Evolutionary conservation across 2,797 vertebrate species (phyloP).

Genomic region (Rhinichthys osculus): DNA sequence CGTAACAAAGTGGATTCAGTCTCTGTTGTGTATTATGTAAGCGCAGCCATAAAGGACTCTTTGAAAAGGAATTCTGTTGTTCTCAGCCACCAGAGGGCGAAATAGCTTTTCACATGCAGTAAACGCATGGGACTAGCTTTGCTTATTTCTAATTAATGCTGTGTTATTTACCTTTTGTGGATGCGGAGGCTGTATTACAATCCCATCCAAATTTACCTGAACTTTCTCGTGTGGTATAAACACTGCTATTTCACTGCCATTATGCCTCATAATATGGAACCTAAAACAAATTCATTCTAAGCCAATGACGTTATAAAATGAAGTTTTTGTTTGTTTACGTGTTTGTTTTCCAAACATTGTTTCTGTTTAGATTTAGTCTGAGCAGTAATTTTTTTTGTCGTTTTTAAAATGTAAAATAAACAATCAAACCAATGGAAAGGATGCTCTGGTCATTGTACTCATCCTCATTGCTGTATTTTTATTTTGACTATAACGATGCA

Average conservation of each 20-base stretch:
- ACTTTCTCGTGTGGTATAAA: not conserved
- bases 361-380: conserved; percentile 23
- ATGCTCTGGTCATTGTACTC: not conserved
- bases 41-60: conserved; percentile 2
- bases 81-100: conserved; percentile 32
- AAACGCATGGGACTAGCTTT: not conserved
- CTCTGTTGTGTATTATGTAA: conserved; percentile 6
- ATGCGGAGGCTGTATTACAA: not conserved
- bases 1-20: not conserved
- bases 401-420: conserved; percentile 54
- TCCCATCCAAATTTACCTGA: not conserved
- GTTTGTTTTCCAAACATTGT: conserved; percentile 26
- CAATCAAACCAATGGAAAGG: not conserved
- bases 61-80: not conserved
- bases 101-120: conserved; percentile 9
- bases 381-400: not conserved
- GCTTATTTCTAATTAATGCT: conserved; percentile 8
- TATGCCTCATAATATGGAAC: conserved; percentile 43
- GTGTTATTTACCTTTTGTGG: conserved; percentile 22
- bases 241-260: conserved; percentile 53
- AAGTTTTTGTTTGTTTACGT: conserved; percentile 44
- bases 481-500: not conserved
- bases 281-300: conserved; percentile 37
- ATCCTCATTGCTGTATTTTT: not conserved
- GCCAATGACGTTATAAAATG: conserved; percentile 59